phyloP scores from a whole-genome alignment of 2,888 invertebrate species.

The Phytoseiulus persimilis region DNA sequence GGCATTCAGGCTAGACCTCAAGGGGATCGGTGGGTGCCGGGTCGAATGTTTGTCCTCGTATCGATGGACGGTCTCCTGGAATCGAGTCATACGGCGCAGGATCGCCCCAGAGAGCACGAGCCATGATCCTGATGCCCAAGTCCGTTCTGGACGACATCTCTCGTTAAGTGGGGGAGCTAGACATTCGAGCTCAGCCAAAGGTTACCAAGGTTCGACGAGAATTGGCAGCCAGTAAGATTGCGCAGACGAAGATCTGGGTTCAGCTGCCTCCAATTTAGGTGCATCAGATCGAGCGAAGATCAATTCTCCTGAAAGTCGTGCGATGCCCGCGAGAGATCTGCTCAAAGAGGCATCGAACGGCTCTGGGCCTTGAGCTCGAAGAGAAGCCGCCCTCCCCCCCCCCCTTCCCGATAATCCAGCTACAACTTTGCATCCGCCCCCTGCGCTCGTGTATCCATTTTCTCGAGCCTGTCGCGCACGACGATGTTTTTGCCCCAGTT shows the following conservation, averaged over 20 bases:
- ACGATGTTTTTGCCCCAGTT: too few relatives aligned
- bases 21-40: neutral
- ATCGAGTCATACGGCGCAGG: neutral
- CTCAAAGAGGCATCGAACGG: too few relatives aligned
- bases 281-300: too few relatives aligned
- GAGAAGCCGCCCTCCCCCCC: too few relatives aligned
- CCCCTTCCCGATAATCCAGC: too few relatives aligned
- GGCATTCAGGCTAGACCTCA: too few relatives aligned
- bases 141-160: neutral
- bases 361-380: too few relatives aligned
- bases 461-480: too few relatives aligned
- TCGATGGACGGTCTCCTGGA: neutral
- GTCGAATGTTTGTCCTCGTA: neutral
- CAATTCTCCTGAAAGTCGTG: too few relatives aligned
- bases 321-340: too few relatives aligned
- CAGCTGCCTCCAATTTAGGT: neutral
- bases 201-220: neutral
- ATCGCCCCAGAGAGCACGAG: neutral
- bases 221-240: neutral
- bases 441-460: too few relatives aligned
- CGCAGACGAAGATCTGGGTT: neutral
- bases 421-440: too few relatives aligned
- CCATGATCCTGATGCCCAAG: neutral
- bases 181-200: neutral
- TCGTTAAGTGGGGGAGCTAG: neutral